Conservation (phyloP, 1,140 invertebrate genomes). For the Drosophila funebris region DNA sequence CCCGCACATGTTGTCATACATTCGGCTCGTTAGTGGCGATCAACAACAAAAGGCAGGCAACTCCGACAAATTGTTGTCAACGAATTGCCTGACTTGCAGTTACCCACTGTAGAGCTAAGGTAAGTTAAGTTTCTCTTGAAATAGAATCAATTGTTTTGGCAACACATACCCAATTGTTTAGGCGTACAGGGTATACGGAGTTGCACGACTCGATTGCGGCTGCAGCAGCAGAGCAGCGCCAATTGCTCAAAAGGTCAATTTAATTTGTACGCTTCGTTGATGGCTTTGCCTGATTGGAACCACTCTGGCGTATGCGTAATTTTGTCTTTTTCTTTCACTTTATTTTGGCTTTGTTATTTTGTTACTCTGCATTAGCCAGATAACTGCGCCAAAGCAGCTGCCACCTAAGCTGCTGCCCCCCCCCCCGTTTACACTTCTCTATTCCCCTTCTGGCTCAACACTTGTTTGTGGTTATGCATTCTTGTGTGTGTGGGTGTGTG, state of each 20-base stretch:
- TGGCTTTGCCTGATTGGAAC: slow-evolving; percentile 50
- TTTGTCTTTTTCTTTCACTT: slow-evolving; percentile 21
- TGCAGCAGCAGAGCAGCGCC: slow-evolving; percentile 16
- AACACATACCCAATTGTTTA: not conserved
- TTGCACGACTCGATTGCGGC: slow-evolving; percentile 17
- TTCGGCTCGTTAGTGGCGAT: slow-evolving; percentile 53
- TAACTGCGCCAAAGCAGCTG: slow-evolving; percentile 15
- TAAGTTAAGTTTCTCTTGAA: not conserved
- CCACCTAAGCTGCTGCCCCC: not conserved
- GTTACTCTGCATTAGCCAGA: slow-evolving; percentile 29
- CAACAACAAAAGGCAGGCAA: slow-evolving; percentile 1
- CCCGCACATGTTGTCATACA: slow-evolving; percentile 27
- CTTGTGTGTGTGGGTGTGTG: not conserved
- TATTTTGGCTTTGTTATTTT: slow-evolving; percentile 28
- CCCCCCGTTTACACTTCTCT: not conserved
- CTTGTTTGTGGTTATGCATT: slow-evolving; percentile 18
- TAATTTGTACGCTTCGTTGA: slow-evolving; percentile 53
- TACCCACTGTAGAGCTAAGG: not conserved
- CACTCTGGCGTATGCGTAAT: slow-evolving; percentile 56
- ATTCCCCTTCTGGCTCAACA: not conserved
- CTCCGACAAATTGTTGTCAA: too few species aligned
- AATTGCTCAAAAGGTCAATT: slow-evolving; percentile 69
- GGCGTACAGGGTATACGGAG: slow-evolving; percentile 9
- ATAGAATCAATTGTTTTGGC: too few species aligned
- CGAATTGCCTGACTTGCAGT: not conserved